Evolutionary conservation across 2,113 vertebrate genomes (phyloP).

Genomic region (Peromyscus maniculatus): DNA sequence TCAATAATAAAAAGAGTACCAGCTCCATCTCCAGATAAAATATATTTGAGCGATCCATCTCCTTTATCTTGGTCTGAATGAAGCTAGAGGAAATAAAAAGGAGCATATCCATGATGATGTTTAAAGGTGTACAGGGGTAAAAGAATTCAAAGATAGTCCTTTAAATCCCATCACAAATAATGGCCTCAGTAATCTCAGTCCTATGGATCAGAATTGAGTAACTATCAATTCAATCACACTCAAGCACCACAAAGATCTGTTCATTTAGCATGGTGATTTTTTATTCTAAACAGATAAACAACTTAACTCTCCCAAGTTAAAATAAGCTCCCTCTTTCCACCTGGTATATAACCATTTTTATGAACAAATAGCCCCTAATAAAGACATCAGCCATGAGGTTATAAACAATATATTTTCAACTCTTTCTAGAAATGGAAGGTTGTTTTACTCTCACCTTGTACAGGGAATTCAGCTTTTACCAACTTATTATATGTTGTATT

Average conservation of each 20-base stretch:
- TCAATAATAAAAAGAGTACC: slow-evolving; percentile 93
- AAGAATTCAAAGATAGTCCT: slow-evolving; percentile 48
- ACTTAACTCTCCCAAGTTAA: neutral
- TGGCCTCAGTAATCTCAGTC: slow-evolving; percentile 33
- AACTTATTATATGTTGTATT: neutral
- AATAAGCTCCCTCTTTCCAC: neutral
- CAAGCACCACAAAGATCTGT: neutral
- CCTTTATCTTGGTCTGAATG: slow-evolving; percentile 93
- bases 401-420: neutral
- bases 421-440: neutral
- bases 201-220: slow-evolving; percentile 33
- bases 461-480: neutral
- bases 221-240: neutral
- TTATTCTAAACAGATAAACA: slow-evolving; percentile 7
- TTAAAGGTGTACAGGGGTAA: neutral
- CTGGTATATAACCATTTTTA: neutral
- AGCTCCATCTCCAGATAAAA: slow-evolving; percentile 92
- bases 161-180: slow-evolving; percentile 34
- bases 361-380: neutral
- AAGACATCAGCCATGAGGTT: neutral
- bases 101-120: neutral
- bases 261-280: neutral
- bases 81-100: slow-evolving; percentile 86
- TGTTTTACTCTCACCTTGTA: neutral
- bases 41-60: slow-evolving; percentile 92